Evolutionary conservation across 1,140 invertebrate species (phyloP).

Genomic region (Vanessa tameamea): DNA sequence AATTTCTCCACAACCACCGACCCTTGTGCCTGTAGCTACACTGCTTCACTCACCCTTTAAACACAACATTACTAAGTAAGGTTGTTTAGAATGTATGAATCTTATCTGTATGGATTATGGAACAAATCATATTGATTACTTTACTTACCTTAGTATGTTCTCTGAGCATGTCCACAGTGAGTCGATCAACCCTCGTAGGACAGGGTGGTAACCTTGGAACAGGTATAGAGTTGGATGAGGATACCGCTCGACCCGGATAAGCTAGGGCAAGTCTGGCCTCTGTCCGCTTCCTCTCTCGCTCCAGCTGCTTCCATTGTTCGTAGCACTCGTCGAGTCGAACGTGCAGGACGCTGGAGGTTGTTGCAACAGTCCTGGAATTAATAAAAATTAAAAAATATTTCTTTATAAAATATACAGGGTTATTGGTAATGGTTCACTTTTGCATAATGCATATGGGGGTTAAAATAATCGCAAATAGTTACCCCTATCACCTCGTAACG

Average conservation of each 20-base stretch:
- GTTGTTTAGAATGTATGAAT: too few relatives aligned
- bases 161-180: conserved; percentile 91
- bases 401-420: too few relatives aligned
- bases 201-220: conserved; percentile 89
- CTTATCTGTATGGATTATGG: too few relatives aligned
- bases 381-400: conserved; percentile 8
- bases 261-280: conserved; percentile 90
- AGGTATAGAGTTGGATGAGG: conserved; percentile 90
- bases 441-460: too few relatives aligned
- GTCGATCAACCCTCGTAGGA: conserved; percentile 90
- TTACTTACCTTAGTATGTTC: conserved; percentile 80
- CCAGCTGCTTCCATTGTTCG: conserved; percentile 90
- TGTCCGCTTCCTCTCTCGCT: conserved; percentile 92
- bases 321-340: conserved; percentile 89
- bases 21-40: too few relatives aligned
- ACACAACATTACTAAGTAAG: too few relatives aligned
- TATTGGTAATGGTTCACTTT: too few relatives aligned
- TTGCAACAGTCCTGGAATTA: conserved; percentile 47
- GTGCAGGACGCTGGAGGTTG: conserved; percentile 85
- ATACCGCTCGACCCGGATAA: conserved; percentile 90
- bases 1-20: too few relatives aligned
- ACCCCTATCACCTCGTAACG: too few relatives aligned
- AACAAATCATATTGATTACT: background rate
- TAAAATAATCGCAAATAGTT: too few relatives aligned
- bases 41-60: too few relatives aligned